Evolutionary conservation across 53 echinoderm and acorn worm genomes (phyloP), one percentile per base, ranked within the genome.

Genomic region (Crossaster papposus): DNA sequence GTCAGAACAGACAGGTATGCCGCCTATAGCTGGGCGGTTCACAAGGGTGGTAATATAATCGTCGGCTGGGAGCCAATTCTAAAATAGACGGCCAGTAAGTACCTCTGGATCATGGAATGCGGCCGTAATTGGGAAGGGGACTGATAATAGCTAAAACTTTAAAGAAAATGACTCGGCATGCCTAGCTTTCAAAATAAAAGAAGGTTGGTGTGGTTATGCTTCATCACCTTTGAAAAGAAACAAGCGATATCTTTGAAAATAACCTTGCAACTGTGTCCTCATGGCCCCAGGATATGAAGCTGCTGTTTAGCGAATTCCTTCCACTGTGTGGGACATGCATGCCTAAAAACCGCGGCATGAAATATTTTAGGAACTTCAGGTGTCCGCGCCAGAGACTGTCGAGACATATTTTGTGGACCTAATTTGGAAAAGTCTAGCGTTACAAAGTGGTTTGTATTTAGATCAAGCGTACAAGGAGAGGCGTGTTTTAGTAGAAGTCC

Each of bases 41-140:
- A 18, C 2, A 17, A 9, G 58, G 58, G 68, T 26, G 68, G 24
- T 68, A 28, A 68, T 68, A 68, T 30, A 30, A 52, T 55, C 62
- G 20, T 81, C 62, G 1, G n/a, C n/a, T n/a, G n/a, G n/a, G 2
- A 63, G 62, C 23, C 20, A n/a, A 68, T 28, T 68, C 28, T 28
- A 37, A 52, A 84, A 29, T 72, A 44, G 51, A 72, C 44, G 23
- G 44, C 3, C 22, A 64, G 70, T 34, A 22, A 64, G 70, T 34
- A 22, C 35, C 72, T 73, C 72, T 70, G 84, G n/a, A n/a, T n/a
- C n/a, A n/a, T n/a, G n/a, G 84, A 73, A 84, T 84, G 72, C 52
- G 73, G n/a, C 74, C 52, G 65, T 84, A 84, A 84, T 84, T 84
- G 84, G 44, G 84, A 84, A 72, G 22, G 73, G 72, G 53, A 51